phyloP scores from a whole-genome alignment of 2,113 vertebrate species.

The Urocitellus parryii region DNA sequence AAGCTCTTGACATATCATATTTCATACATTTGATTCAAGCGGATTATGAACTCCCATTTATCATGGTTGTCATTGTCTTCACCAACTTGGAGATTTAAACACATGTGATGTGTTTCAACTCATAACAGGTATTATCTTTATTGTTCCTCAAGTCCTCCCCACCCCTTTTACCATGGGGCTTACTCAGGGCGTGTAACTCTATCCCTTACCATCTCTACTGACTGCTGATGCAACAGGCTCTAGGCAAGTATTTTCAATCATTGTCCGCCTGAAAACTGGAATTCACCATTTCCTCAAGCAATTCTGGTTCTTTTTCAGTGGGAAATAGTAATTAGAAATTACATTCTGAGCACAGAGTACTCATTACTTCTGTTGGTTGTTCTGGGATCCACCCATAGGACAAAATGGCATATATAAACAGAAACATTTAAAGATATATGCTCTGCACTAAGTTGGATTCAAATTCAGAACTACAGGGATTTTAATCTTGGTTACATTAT shows the following conservation, averaged over 20 bases:
- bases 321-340: not conserved
- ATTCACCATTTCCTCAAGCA: not conserved
- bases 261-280: not conserved
- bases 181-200: not conserved
- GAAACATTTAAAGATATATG: not conserved
- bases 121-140: not conserved
- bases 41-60: not conserved
- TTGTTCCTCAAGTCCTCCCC: not conserved
- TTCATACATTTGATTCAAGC: too few relatives aligned
- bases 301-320: not conserved
- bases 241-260: not conserved
- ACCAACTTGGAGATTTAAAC: not conserved
- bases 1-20: too few relatives aligned
- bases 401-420: not conserved
- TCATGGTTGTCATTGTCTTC: not conserved
- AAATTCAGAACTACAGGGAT: not conserved
- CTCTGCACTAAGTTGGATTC: not conserved
- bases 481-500: not conserved
- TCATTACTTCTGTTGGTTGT: not conserved
- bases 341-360: not conserved
- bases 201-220: not conserved
- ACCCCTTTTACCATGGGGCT: not conserved
- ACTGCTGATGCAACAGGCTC: not conserved
- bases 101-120: not conserved
- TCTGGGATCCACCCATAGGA: not conserved